A percentile compares a stretch with the other conserved stretches of the same genome.
Evolutionary conservation across 1,140 invertebrate species (phyloP).

Genomic region (Rhopalosiphum padi): DNA sequence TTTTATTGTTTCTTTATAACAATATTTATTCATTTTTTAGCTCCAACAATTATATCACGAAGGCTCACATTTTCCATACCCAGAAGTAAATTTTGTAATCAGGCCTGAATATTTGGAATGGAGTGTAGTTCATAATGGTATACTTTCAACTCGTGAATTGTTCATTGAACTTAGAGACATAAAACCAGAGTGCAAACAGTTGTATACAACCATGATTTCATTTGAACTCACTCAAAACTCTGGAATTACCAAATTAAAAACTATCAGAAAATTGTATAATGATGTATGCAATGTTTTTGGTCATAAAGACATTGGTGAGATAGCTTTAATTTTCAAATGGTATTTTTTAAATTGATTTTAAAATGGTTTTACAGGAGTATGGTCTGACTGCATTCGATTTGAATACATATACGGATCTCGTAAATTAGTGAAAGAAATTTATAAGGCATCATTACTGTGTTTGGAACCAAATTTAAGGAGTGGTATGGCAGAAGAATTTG

Average conservation of each 20-base stretch:
- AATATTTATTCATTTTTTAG: not conserved
- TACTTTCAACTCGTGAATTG: conserved; percentile 16
- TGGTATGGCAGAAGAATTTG: conserved; percentile 19
- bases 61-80: not conserved
- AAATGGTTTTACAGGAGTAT: not conserved
- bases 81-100: not conserved
- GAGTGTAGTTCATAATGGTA: conserved; percentile 33
- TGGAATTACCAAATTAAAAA: not conserved
- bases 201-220: conserved; percentile 13
- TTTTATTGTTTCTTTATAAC: not conserved
- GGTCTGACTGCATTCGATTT: conserved; percentile 31
- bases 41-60: conserved; percentile 31
- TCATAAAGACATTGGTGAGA: conserved; percentile 12
- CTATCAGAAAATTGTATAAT: conserved; percentile 42
- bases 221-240: conserved; percentile 24
- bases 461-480: not conserved
- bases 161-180: conserved; percentile 6
- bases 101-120: conserved; percentile 36
- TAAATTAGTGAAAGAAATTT: conserved; percentile 30
- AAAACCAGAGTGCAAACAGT: conserved; percentile 13
- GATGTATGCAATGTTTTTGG: conserved; percentile 38
- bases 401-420: not conserved
- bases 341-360: not conserved
- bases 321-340: not conserved
- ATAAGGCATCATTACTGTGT: conserved; percentile 39